phyloP scores from a whole-genome alignment of 37 sponge, comb jelly and placozoan species.

The Geodia barretti region DNA sequence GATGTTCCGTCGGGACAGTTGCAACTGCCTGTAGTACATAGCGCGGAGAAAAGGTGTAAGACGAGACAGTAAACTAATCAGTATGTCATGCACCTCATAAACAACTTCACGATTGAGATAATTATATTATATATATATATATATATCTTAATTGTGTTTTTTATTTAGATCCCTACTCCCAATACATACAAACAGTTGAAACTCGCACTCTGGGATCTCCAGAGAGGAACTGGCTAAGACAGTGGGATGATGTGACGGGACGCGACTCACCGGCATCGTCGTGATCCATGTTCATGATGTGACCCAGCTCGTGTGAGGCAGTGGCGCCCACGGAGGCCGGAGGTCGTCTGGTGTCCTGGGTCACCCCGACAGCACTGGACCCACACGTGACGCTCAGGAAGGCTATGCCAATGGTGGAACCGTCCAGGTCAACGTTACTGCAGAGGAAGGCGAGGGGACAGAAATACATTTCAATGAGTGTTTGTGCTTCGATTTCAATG shows the following conservation, averaged over 20 bases:
- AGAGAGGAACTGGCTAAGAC: too few species aligned
- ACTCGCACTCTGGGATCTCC: too few species aligned
- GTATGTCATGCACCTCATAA: too few species aligned
- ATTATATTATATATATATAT: too few species aligned
- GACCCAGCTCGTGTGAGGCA: slow-evolving; percentile 84
- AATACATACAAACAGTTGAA: too few species aligned
- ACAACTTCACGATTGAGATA: too few species aligned
- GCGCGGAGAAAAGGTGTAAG: not conserved
- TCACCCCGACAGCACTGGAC: not conserved
- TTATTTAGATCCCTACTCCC: too few species aligned
- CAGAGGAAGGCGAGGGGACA: not conserved
- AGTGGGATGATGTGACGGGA: too few species aligned
- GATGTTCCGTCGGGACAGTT: slow-evolving; percentile 6
- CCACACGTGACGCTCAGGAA: slow-evolving; percentile 55
- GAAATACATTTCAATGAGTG: too few species aligned
- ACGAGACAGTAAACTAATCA: not conserved
- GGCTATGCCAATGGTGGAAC: slow-evolving; percentile 53
- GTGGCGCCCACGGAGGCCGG: slow-evolving; percentile 27
- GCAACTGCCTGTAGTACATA: not conserved
- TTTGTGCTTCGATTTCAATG: too few species aligned
- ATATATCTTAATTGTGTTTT: too few species aligned
- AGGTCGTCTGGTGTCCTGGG: slow-evolving; percentile 48
- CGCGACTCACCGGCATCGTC: slow-evolving; percentile 45
- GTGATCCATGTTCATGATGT: slow-evolving; percentile 75
- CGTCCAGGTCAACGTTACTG: slow-evolving; percentile 49